Base-by-base conservation (phyloP, 2,113 vertebrate species). In the Xiphophorus hellerii region DNA sequence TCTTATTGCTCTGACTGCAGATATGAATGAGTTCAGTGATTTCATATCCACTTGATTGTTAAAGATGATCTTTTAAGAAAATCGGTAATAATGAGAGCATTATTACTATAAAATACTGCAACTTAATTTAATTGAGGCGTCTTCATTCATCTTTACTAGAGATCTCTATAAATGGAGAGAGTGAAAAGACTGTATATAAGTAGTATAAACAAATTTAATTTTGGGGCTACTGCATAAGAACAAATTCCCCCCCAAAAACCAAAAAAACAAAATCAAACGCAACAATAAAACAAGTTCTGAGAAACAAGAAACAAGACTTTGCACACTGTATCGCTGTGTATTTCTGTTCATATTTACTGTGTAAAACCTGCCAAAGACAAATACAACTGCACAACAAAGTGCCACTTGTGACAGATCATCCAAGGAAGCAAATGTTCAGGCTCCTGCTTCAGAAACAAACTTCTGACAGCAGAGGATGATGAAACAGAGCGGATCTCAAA, bases 401-500 rank as follows among this genome's bases (percentile, higher is more conserved):
- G 90, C 84, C 83, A 89, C 89, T 89, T 87, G 88, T 89, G 92
- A 92, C 91, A 92, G 81, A 86, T 90, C 91, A 89, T 88, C 84
- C 69, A 78, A 87, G 84, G 89, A 74, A 91, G 87, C 83, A 88
- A 85, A 85, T 81, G 85, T 86, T 92, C 75, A 84, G 69, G 77
- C 81, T 86, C 61, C 73, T 78, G 89, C 88, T 90, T 90, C 88
- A 90, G 86, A 92, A 90, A 93, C 84, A 88, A 88, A 92, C 90
- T 92, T 89, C 87, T 90, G 91, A 90, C 89, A 88, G 89, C 74
- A 31, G 81, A 74, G 85, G 90, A 86, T 88, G 89, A 92, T 92
- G 87, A 92, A 90, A 92, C 80, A 0, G 66, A 82, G 82, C 71
- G 17, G 82, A 87, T 88, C 73, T 80, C 86, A 91, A 92, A 91